A percentile compares a stretch with the other conserved stretches of the same genome.
These are phyloP conservation scores for Philopotamus ludificatus DNA, from an alignment of 1,140 invertebrate genomes.

Conservation along the genomic window DNA sequence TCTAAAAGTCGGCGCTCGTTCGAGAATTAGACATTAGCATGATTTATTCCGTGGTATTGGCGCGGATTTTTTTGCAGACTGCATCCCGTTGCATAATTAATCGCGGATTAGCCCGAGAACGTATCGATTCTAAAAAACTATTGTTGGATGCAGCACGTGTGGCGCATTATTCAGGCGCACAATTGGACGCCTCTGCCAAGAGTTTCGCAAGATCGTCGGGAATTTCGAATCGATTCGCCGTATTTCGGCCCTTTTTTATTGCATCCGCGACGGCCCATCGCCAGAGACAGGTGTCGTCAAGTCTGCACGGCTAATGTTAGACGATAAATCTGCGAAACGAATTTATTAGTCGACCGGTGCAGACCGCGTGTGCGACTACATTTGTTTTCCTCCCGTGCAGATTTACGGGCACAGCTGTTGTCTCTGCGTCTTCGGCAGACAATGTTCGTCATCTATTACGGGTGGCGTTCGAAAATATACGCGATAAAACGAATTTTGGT, in stretches of 20 bases:
- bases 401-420: conserved; percentile 38
- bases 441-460: conserved; percentile 15
- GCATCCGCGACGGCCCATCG: conserved; percentile 10
- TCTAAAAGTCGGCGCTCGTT: not conserved
- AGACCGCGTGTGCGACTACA: conserved; percentile 11
- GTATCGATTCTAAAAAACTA: too few relatives aligned
- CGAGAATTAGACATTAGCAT: not conserved
- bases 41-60: not conserved
- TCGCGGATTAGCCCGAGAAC: too few relatives aligned
- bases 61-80: too few relatives aligned
- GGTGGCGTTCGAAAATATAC: too few relatives aligned
- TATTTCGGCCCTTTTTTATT: conserved; percentile 10
- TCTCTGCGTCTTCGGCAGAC: not conserved
- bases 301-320: too few relatives aligned
- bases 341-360: conserved; percentile 27
- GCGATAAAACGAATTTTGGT: too few relatives aligned
- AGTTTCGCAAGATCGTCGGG: too few relatives aligned
- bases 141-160: too few relatives aligned
- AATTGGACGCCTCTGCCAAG: too few relatives aligned
- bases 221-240: too few relatives aligned
- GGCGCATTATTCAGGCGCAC: too few relatives aligned
- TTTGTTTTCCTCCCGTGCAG: conserved; percentile 25
- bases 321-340: conserved; percentile 34
- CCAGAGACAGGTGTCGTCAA: conserved; percentile 22
- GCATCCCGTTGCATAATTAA: conserved; percentile 20